phyloP scores from a whole-genome alignment of 2,113 vertebrate species.

The Leiothrix lutea region DNA sequence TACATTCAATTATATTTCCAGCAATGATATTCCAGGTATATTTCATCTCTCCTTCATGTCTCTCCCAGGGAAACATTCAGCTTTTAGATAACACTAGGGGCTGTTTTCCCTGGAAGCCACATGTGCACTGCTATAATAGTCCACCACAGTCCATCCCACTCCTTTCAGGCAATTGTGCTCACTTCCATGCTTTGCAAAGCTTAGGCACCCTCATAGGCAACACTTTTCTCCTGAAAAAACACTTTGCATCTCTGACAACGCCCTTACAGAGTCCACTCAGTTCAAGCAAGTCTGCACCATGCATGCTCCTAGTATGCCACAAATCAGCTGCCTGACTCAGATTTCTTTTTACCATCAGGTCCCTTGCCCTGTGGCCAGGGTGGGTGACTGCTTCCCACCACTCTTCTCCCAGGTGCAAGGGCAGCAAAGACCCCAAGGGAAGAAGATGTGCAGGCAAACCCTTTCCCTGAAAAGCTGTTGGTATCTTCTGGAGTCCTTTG shows the following conservation, averaged over 20 bases:
- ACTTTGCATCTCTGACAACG: fast-evolving
- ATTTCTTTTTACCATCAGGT: not conserved
- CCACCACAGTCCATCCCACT: not conserved
- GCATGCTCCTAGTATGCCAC: not conserved
- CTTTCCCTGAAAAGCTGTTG: not conserved
- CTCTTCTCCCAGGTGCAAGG: not conserved
- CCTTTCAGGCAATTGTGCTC: not conserved
- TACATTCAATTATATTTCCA: not conserved
- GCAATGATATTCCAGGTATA: not conserved
- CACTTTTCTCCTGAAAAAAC: fast-evolving
- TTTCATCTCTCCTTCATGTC: not conserved
- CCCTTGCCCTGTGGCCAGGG: not conserved
- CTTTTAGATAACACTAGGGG: not conserved
- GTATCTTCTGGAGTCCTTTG: not conserved
- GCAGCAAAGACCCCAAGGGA: not conserved
- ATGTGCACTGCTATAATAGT: fast-evolving
- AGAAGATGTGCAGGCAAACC: not conserved
- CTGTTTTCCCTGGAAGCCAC: not conserved
- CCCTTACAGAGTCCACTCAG: not conserved
- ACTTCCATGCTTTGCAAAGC: not conserved
- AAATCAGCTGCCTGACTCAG: not conserved
- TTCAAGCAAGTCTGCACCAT: not conserved
- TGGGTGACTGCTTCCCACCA: not conserved
- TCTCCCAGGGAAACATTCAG: not conserved
- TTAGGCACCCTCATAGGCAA: not conserved